Evolutionary conservation across 2,888 invertebrate genomes (phyloP).

Genomic region (Rhagonycha lutea): DNA sequence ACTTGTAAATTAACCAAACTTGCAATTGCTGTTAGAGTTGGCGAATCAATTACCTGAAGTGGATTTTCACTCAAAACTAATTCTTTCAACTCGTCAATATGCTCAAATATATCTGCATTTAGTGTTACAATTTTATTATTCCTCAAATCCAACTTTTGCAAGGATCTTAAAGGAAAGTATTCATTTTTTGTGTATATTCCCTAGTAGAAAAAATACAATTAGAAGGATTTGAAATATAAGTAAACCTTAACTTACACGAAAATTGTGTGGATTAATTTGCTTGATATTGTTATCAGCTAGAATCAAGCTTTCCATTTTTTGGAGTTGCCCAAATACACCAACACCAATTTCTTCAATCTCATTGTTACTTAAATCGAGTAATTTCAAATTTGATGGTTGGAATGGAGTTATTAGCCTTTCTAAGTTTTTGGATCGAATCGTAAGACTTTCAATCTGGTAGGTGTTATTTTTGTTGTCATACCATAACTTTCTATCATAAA

Average conservation of each 20-base stretch:
- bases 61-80: conserved; percentile 76
- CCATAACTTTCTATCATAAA: conserved; percentile 4
- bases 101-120: conserved; percentile 76
- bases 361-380: conserved; percentile 66
- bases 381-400: conserved; percentile 57
- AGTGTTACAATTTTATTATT: conserved; percentile 73
- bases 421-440: neutral
- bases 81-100: conserved; percentile 65
- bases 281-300: conserved; percentile 70
- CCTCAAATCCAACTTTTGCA: conserved; percentile 67
- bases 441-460: conserved; percentile 6
- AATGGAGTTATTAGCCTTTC: conserved; percentile 56
- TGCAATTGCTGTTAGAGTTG: conserved; percentile 68
- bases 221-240: neutral
- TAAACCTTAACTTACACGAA: neutral
- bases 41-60: conserved; percentile 66
- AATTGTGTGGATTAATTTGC: conserved; percentile 60
- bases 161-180: conserved; percentile 63
- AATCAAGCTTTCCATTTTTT: conserved; percentile 65
- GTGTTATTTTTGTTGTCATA: neutral
- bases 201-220: conserved; percentile 55
- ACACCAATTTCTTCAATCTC: conserved; percentile 64
- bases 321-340: conserved; percentile 66
- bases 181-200: conserved; percentile 62
- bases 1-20: conserved; percentile 69